Percentiles rank a stretch among this genome's conserved stretches.
Evolutionary conservation across 2,113 vertebrate species (phyloP).

Genomic region (Suricata suricatta): DNA sequence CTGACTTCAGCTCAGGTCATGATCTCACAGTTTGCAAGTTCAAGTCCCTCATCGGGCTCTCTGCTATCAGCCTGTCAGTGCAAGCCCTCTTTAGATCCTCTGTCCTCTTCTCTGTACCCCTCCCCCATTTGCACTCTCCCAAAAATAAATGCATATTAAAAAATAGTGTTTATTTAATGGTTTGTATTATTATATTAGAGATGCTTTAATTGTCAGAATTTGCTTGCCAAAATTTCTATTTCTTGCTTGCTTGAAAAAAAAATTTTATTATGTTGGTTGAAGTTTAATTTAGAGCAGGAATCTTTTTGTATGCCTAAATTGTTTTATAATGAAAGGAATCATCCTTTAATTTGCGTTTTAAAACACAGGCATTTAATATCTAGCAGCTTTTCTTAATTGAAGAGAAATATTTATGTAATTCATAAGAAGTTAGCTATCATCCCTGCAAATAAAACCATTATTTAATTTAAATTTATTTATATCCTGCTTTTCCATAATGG

Average conservation of each 20-base stretch:
- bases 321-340: slow-evolving; percentile 41
- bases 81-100: too few species aligned
- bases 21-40: too few species aligned
- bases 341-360: slow-evolving; percentile 44
- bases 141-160: too few species aligned
- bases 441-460: not conserved
- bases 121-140: too few species aligned
- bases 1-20: too few species aligned
- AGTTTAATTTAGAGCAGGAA: slow-evolving; percentile 44
- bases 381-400: slow-evolving; percentile 14
- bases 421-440: not conserved
- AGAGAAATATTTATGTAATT: slow-evolving; percentile 16
- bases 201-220: slow-evolving; percentile 44
- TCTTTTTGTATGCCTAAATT: slow-evolving; percentile 26
- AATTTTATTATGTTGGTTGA: not conserved
- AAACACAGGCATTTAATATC: slow-evolving; percentile 25
- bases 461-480: slow-evolving; percentile 27
- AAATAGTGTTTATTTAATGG: not conserved
- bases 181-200: not conserved
- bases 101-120: too few species aligned
- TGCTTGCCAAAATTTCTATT: slow-evolving; percentile 4
- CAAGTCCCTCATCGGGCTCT: too few species aligned
- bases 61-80: too few species aligned
- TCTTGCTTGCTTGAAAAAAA: not conserved
- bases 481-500: not conserved